Base-by-base conservation (phyloP, 2,113 vertebrate genomes). In the Pteropus alecto region DNA sequence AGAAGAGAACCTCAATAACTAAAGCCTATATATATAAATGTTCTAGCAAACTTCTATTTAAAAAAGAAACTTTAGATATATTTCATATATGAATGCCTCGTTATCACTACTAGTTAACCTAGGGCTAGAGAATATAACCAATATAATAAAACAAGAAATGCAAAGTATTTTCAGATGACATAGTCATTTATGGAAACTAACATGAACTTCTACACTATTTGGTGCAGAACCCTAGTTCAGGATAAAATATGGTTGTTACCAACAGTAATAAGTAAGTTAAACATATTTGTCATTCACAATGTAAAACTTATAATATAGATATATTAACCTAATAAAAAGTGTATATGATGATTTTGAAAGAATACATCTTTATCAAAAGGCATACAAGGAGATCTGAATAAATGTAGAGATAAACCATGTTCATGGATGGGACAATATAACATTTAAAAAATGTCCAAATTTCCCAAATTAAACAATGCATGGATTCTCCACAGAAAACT, bases 391-490 rank as follows among this genome's bases (percentile, higher is more conserved):
- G 2, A 48, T 65, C 33, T 90, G 65, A 90, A 90, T 83, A 92
- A 96, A 67, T 22, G 19, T 78, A 92, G 61, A 82, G 46, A 85
- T 58, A 81, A 95, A 93, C 67, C 10, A 88, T 95, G 28, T 83
- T 87, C 67, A 83, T 76, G 58, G 61, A 76, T 78, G 26, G 14
- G 48, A 54, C 11, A 54, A 86, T 12, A 88, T 91, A 76, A 51
- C 5, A 76, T 76, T 79, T 85, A 65, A 54, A 95, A 86, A 26
- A 93, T 41, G 26, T 67, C 60, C 77, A 21, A 51, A n/a, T 63
- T 87, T 65, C 28, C 43, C 15, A 48, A 70, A 54, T 82, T 82
- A 48, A 77, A 28, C 3, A 76, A 13, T 58, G 6, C 1, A 56
- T 56, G 33, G 5, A 90, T 30, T 89, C n/a, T 71, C 4, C 24